Conservation (phyloP, 1,140 invertebrate genomes). For the Ctenoplectra terminalis region DNA sequence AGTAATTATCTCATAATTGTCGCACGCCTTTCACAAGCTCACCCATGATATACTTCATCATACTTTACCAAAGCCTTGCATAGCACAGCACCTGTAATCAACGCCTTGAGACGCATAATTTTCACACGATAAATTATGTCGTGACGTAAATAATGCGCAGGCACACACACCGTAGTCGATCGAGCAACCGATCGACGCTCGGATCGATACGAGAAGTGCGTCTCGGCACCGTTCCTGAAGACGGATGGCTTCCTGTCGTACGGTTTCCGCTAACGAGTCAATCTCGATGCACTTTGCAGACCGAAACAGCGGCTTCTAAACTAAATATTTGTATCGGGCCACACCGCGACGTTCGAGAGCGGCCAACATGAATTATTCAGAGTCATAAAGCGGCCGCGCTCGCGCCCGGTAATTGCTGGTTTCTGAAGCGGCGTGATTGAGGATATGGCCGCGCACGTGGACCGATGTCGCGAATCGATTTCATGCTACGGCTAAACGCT, state of each 20-base stretch:
- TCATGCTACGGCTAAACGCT: not conserved
- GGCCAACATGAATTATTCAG: slow-evolving; percentile 54
- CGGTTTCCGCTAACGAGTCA: slow-evolving; percentile 27
- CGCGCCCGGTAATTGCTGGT: slow-evolving; percentile 47
- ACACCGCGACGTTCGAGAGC: slow-evolving; percentile 35
- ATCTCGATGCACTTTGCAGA: slow-evolving; percentile 35
- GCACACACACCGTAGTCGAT: not conserved
- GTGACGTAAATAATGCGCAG: no score
- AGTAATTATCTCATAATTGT: not conserved
- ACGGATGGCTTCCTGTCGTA: slow-evolving; percentile 27
- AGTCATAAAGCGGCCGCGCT: slow-evolving; percentile 47
- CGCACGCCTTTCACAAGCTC: not conserved
- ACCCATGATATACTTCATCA: not conserved
- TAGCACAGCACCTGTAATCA: not conserved
- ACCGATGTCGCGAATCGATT: slow-evolving; percentile 44
- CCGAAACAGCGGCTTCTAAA: slow-evolving; percentile 39
- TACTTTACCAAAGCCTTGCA: not conserved
- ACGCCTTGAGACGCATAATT: not conserved
- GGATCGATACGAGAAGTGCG: not conserved
- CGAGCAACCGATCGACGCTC: not conserved
- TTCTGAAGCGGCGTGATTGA: slow-evolving; percentile 49
- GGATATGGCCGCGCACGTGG: slow-evolving; percentile 15
- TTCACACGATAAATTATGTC: not conserved
- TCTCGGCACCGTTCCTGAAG: not conserved
- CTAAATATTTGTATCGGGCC: slow-evolving; percentile 57